These are phyloP conservation scores for Prostheceraeus crozeri DNA, from an alignment of 2,888 invertebrate species.

Conservation along the genomic window DNA sequence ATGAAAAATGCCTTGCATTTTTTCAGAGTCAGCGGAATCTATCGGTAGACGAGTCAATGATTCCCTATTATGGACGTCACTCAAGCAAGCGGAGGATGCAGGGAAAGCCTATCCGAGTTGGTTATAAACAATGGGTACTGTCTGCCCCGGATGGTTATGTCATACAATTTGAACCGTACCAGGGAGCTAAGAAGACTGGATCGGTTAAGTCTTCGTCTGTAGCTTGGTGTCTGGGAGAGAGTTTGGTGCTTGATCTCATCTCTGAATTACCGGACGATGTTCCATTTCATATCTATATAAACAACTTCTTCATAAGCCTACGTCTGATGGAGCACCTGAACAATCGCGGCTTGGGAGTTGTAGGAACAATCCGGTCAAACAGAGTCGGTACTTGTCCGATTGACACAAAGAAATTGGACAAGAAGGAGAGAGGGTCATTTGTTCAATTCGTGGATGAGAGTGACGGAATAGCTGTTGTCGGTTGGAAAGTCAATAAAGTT, in stretches of 20 bases:
- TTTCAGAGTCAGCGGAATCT: background rate
- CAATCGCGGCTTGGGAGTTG: slow-evolving; percentile 1
- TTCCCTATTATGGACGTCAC: slow-evolving; percentile 1
- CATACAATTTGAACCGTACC: slow-evolving; percentile 3
- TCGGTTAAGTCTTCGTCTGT: background rate
- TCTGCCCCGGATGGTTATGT: background rate
- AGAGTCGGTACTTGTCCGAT: background rate
- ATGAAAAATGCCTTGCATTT: slow-evolving; percentile 3
- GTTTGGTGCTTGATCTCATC: slow-evolving; percentile 2
- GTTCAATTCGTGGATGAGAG: background rate
- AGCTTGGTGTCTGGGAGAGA: slow-evolving; percentile 7
- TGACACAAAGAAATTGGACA: slow-evolving; percentile 17
- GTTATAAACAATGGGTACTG: background rate
- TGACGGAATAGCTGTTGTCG: background rate
- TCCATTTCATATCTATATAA: slow-evolving; percentile 14
- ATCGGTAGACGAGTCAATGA: slow-evolving; percentile 4
- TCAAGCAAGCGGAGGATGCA: background rate
- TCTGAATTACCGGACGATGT: slow-evolving; percentile 3
- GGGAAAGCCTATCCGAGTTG: slow-evolving; percentile 1
- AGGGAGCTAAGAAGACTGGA: background rate
- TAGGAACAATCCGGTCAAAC: slow-evolving; percentile 17
- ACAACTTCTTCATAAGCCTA: slow-evolving; percentile 11
- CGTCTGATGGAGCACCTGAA: slow-evolving; percentile 6
- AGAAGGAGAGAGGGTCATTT: slow-evolving; percentile 1
- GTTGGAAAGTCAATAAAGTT: slow-evolving; percentile 17